Conservation (phyloP, 2,888 invertebrate species). For the Polydesmus complanatus region DNA sequence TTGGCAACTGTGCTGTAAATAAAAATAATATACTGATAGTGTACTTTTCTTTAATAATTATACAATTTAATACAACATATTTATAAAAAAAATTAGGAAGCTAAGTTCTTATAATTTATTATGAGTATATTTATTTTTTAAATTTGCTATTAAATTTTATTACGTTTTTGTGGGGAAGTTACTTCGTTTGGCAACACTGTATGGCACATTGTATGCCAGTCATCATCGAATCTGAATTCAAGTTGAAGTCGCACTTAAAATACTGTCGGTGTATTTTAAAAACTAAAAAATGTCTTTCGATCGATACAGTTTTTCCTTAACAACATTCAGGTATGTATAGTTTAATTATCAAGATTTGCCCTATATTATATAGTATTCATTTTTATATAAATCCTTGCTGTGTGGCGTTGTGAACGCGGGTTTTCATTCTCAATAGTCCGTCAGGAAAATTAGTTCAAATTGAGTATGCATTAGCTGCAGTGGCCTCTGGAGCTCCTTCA, state of each 20-base stretch:
- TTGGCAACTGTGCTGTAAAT: too few species aligned
- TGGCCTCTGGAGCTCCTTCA: constrained; percentile 94
- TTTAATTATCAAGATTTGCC: too few species aligned
- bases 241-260: neutral
- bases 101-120: too few species aligned
- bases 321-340: constrained; percentile 56
- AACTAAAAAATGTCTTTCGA: constrained; percentile 71
- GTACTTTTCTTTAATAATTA: too few species aligned
- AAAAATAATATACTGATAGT: too few species aligned
- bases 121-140: too few species aligned
- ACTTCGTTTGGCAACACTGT: neutral
- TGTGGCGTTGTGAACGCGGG: too few species aligned
- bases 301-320: constrained; percentile 92
- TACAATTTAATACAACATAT: too few species aligned
- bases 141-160: too few species aligned
- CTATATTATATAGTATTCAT: neutral
- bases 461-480: constrained; percentile 98
- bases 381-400: neutral
- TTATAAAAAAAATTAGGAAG: too few species aligned
- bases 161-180: too few species aligned
- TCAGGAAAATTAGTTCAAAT: constrained; percentile 99
- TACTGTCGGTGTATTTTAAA: neutral
- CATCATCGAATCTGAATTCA: neutral
- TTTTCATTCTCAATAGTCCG: constrained; percentile 49
- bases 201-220: neutral